phyloP scores from a whole-genome alignment of 2,888 invertebrate genomes.

The Stenurella melanura region DNA sequence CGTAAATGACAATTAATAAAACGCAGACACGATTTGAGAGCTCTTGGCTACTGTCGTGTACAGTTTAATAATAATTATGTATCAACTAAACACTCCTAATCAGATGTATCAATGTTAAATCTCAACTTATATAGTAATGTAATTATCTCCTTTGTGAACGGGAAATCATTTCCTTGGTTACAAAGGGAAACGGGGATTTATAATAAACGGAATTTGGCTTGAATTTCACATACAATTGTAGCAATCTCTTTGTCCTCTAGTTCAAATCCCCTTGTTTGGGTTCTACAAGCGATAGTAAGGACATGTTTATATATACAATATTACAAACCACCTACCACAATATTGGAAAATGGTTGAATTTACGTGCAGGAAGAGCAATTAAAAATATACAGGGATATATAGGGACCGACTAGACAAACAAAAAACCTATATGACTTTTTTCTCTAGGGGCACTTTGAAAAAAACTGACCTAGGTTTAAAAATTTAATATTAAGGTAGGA shows the following conservation, averaged over 20 bases:
- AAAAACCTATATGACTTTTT: too few relatives aligned
- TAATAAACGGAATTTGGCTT: slow-evolving; percentile 55
- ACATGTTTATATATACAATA: slow-evolving; percentile 6
- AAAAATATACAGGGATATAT: too few relatives aligned
- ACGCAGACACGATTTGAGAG: background rate
- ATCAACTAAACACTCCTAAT: slow-evolving; percentile 31
- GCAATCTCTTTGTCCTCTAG: slow-evolving; percentile 26
- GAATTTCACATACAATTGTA: slow-evolving; percentile 56
- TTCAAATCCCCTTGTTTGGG: slow-evolving; percentile 15
- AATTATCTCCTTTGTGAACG: slow-evolving; percentile 54
- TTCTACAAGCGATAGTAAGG: background rate
- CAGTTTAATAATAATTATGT: slow-evolving; percentile 40
- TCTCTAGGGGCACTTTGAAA: too few relatives aligned
- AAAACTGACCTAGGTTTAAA: too few relatives aligned
- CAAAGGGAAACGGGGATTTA: slow-evolving; percentile 49
- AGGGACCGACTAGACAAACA: too few relatives aligned
- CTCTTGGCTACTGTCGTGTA: background rate
- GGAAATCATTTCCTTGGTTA: slow-evolving; percentile 53
- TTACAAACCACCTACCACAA: background rate
- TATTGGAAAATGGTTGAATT: background rate
- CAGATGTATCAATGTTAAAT: slow-evolving; percentile 48
- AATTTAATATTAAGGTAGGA: too few relatives aligned
- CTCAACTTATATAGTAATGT: slow-evolving; percentile 52
- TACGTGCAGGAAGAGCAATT: too few relatives aligned
- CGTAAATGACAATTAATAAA: background rate